Evolutionary conservation across 2,888 invertebrate species (phyloP).

Genomic region (Charanyca ferruginea): DNA sequence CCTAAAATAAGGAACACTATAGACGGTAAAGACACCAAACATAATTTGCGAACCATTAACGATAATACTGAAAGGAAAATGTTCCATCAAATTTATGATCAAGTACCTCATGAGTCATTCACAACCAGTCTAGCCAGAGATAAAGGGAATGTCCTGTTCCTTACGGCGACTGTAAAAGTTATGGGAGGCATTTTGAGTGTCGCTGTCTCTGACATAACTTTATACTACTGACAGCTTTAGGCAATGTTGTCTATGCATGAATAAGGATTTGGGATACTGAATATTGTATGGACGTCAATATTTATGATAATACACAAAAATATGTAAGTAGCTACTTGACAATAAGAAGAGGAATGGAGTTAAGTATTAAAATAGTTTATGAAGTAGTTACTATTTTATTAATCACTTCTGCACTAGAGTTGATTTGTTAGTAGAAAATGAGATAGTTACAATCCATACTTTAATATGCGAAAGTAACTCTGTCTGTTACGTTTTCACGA

Average conservation of each 20-base stretch:
- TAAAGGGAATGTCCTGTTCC: conserved; percentile 59
- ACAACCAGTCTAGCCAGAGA: conserved; percentile 54
- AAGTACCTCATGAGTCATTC: conserved; percentile 61
- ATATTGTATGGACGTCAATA: conserved; percentile 39
- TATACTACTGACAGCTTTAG: conserved; percentile 58
- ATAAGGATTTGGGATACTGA: conserved; percentile 46
- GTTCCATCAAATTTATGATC: conserved; percentile 70
- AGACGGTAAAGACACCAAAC: conserved; percentile 36
- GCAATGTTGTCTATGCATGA: conserved; percentile 53
- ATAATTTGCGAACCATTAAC: conserved; percentile 67
- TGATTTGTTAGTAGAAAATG: no score
- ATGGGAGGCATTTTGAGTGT: conserved; percentile 55
- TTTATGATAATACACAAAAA: conserved; percentile 13
- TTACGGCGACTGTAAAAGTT: conserved; percentile 56
- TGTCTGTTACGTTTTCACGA: no score
- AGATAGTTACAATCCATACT: no score
- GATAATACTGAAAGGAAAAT: conserved; percentile 72
- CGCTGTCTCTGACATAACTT: conserved; percentile 53
- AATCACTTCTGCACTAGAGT: background rate
- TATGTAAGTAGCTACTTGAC: background rate
- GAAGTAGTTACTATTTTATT: background rate
- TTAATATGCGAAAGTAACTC: no score
- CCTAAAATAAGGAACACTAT: conserved; percentile 36
- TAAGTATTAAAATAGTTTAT: background rate
- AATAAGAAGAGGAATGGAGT: background rate